phyloP scores from a whole-genome alignment of 2,888 invertebrate genomes.

The Orthosia cruda region DNA sequence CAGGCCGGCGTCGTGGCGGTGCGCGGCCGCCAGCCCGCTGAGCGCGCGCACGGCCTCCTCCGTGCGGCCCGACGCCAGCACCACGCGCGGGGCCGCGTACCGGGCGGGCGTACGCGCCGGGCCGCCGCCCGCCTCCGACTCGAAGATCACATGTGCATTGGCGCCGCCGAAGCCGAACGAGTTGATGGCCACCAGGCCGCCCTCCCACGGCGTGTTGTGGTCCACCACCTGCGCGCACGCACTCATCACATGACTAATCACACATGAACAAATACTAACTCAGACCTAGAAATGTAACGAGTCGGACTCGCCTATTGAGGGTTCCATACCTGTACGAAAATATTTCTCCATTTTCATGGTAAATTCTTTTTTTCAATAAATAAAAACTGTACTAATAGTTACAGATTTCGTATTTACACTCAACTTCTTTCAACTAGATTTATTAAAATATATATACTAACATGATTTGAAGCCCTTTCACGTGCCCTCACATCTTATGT shows the following conservation, averaged over 20 bases:
- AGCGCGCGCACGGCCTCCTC: conserved; percentile 94
- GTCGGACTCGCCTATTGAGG: no score
- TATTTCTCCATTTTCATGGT: no score
- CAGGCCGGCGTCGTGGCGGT: conserved; percentile 94
- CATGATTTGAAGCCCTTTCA: no score
- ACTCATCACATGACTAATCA: background rate
- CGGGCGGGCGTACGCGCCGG: conserved; percentile 89
- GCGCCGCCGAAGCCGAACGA: conserved; percentile 99
- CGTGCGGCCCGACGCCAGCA: conserved; percentile 96
- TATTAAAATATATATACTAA: no score
- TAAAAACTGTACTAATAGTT: no score
- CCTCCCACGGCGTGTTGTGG: conserved; percentile 96
- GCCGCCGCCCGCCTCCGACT: conserved; percentile 93
- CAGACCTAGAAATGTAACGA: background rate
- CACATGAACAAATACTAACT: background rate
- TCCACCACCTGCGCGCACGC: conserved; percentile 93
- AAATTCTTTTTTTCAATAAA: no score
- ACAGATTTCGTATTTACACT: no score
- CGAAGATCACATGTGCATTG: conserved; percentile 97
- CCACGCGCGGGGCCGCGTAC: conserved; percentile 87
- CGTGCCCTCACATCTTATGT: no score
- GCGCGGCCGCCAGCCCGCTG: conserved; percentile 92
- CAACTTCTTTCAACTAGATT: no score
- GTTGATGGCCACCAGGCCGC: conserved; percentile 98
- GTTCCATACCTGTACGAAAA: no score